Evolutionary conservation across 2,888 invertebrate species (phyloP).

Genomic region (Cephonodes hylas): DNA sequence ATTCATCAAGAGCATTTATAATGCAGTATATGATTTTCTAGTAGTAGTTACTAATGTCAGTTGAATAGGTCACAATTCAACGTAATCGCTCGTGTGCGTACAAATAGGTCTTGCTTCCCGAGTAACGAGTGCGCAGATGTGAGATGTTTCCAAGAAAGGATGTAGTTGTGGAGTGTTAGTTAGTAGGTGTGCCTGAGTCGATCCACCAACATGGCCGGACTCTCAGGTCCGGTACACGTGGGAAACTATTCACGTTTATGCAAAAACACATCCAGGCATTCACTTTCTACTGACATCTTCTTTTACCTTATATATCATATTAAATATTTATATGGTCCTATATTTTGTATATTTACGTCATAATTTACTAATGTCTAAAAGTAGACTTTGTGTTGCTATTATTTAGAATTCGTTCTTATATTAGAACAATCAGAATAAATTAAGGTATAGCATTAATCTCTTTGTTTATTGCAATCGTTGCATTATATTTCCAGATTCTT

Average conservation of each 20-base stretch:
- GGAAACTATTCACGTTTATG: slow-evolving; percentile 1
- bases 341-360: neutral
- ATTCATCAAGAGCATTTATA: too few species aligned
- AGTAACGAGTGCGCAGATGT: neutral
- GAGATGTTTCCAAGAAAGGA: slow-evolving; percentile 34
- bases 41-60: too few species aligned
- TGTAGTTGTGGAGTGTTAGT: slow-evolving; percentile 20
- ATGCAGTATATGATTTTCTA: too few species aligned
- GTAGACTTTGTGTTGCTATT: neutral
- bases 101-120: neutral
- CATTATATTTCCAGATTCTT: too few species aligned
- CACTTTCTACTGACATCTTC: slow-evolving; percentile 1
- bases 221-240: slow-evolving; percentile 9
- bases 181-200: slow-evolving; percentile 16
- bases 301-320: neutral
- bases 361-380: neutral
- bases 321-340: neutral
- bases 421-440: too few species aligned
- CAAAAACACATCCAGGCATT: neutral
- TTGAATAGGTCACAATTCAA: neutral
- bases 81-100: neutral
- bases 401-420: neutral
- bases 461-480: neutral
- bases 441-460: neutral
- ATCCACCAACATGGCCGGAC: slow-evolving; percentile 8